Evolutionary conservation across 2,797 vertebrate genomes (phyloP).

Genomic region (Okamejei kenojei): DNA sequence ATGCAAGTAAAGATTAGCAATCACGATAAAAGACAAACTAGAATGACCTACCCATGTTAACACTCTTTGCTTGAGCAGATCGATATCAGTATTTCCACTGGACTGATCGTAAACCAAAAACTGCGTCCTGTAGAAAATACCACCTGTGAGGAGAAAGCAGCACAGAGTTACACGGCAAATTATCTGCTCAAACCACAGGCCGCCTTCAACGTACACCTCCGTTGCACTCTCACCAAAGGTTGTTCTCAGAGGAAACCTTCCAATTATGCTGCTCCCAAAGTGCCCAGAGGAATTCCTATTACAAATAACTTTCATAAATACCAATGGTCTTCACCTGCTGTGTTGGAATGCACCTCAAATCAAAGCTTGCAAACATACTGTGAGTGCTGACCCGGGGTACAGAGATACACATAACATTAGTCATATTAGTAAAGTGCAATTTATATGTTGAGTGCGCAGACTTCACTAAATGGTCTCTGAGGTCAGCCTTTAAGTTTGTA

Average conservation of each 20-base stretch:
- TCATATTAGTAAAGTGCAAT: neutral
- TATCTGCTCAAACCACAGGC: neutral
- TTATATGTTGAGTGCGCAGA: neutral
- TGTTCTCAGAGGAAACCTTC: neutral
- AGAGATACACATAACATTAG: neutral
- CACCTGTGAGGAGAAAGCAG: conserved; percentile 63
- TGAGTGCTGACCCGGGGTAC: no score
- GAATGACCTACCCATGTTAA: conserved; percentile 70
- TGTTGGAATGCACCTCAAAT: no score
- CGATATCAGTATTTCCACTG: conserved; percentile 38
- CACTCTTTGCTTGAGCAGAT: conserved; percentile 56
- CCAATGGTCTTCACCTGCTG: neutral
- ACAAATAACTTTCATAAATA: neutral
- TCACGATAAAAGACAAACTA: neutral
- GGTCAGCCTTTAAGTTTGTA: neutral
- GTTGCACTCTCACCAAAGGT: neutral
- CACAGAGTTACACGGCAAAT: neutral
- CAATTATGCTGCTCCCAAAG: neutral
- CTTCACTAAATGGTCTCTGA: neutral
- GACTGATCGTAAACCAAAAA: conserved; percentile 58
- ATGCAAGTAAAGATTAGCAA: neutral
- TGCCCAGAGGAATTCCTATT: neutral
- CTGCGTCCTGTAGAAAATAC: conserved; percentile 69
- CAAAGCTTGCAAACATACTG: neutral
- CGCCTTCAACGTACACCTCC: neutral